Base-by-base conservation (phyloP, 2,797 vertebrate genomes). In the Pseudomugil tenellus region DNA sequence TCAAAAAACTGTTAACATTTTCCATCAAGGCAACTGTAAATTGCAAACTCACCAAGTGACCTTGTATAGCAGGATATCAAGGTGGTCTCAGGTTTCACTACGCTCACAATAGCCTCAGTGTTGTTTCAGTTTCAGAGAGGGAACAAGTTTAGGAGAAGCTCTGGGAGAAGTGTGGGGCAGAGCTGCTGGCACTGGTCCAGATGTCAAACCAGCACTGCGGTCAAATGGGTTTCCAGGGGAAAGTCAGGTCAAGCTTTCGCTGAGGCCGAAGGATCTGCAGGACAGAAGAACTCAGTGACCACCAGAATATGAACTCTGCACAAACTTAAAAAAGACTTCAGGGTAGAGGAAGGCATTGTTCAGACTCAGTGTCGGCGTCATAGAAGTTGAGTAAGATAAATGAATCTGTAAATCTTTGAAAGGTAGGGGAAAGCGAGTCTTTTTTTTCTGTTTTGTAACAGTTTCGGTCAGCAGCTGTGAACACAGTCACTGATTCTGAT, bases 231-330 rank as follows among this genome's bases (percentile, higher is more conserved):
- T 90, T 85, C 62, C 64, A 82, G 83, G 78, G 86, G 77, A 91
- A 90, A 77, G 74, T 84, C 75, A 82, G 87, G 86, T 92, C 88
- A 90, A 70, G 63, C 49, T 79, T 65, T 16, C 58, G 66, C 71
- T 17, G 67, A 77, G 76, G 60, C 63, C 3, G 28, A 75, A 28
- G 54, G 67, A 72, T 64, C 55, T 49, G 49, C n/a, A 63, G 69
- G 34, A 56, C 43, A 7, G 19, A 31, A 70, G 59, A 82, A 72
- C 77, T 60, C 66, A 1, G 25, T 74, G 82, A 70, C 65, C 77
- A 72, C 63, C 41, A 8, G 2, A 32, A 26, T 34, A 32, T 56
- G 35, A 9, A 13, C 41, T 70, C 11, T 1, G 58, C 64, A 28
- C 10, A 26, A 25, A 72, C 67, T n/a, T 29, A 61, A 67, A 46